Evolutionary conservation across 2,797 vertebrate species (phyloP).

Genomic region (Scolopax rusticola): DNA sequence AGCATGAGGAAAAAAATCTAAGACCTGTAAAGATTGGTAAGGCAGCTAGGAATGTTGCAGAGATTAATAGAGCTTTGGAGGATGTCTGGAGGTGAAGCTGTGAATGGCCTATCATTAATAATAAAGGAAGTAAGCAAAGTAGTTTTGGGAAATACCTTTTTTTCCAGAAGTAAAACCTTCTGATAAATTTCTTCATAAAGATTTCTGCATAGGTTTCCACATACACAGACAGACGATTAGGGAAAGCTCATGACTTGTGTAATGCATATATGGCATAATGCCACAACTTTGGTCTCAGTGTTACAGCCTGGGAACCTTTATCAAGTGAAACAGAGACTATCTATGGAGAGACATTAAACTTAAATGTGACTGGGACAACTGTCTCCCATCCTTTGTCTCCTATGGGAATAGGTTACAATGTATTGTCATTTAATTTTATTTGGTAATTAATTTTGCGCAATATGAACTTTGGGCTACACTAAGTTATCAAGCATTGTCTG

Average conservation of each 20-base stretch:
- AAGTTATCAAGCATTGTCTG: neutral
- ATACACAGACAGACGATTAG: neutral
- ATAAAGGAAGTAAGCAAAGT: neutral
- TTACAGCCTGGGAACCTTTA: neutral
- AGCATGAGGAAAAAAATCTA: neutral
- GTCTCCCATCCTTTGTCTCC: neutral
- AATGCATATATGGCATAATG: neutral
- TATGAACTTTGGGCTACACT: neutral
- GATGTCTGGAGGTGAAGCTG: slow-evolving; percentile 9
- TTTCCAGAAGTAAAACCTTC: neutral
- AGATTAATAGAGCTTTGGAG: neutral
- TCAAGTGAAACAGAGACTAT: neutral
- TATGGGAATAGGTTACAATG: neutral
- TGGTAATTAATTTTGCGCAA: neutral
- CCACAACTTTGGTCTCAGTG: neutral
- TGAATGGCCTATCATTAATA: neutral
- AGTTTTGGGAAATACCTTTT: fast-evolving
- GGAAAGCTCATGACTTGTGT: neutral
- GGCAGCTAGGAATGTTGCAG: neutral
- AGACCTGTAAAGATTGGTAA: neutral
- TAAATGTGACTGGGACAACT: neutral
- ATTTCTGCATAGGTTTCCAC: slow-evolving; percentile 18
- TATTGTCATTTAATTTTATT: neutral
- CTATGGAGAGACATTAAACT: neutral
- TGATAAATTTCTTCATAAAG: slow-evolving; percentile 3